Base-by-base conservation (phyloP, 2,888 invertebrate genomes). In the Troilus luridus region DNA sequence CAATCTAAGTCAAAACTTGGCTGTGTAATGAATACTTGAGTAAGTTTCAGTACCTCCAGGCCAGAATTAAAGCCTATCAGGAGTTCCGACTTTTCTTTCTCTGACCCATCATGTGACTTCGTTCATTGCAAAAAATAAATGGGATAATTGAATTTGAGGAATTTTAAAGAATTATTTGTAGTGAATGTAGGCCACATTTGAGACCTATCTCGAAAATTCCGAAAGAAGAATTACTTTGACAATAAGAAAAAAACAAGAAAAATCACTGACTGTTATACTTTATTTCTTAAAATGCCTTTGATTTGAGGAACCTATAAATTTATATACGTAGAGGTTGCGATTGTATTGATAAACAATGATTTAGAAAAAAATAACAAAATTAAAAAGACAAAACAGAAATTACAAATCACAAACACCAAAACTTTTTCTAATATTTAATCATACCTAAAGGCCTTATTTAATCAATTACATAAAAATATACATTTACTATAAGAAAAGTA, bases 401-500 rank as follows among this genome's bases (percentile, higher is more conserved):
- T 17, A 77, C 7, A 41, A 41, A 27, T 41, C 41, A 41, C 27
- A 85, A 56, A 85, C 56, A 54, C 56, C 85, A 85, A 85, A 54
- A 21, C n/a, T n/a, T 85, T n/a, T n/a, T 12, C 85, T 85, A 85
- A 10, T 10, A 56, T 56, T 85, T 56, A 54, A 85, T 58, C 21
- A 85, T n/a, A 85, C n/a, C 56, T n/a, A 56, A 56, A 56, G 56
- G 9, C 21, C n/a, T 56, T 85, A n/a, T 56, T 72, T 56, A 85
- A 56, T 85, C 21, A 21, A 19, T 54, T 56, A 5, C 56, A 85
- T 58, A 85, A 85, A 85, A 85, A 85, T 85, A 85, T 85, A 85
- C 54, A 85, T 85, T 56, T 54, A 41, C 77, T 56, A 21, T 56
- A 85, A 21, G 54, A 56, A 21, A 81, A 41, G 54, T 85, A 85